Conservation (phyloP, 2,113 vertebrate genomes). For the Phoxinus phoxinus region DNA sequence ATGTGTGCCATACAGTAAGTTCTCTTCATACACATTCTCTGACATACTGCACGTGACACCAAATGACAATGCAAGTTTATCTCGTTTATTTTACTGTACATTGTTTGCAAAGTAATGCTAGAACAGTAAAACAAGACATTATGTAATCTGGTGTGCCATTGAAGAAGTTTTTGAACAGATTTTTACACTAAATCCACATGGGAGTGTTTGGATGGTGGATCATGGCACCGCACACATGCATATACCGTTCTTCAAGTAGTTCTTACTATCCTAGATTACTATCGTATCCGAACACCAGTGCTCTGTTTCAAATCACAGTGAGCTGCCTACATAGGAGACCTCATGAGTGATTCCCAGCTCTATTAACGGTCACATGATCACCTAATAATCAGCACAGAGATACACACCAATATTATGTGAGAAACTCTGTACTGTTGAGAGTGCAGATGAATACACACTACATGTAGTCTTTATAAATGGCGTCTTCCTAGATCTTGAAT, state of each 20-base stretch:
- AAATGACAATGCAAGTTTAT: background rate
- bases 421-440: background rate
- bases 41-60: background rate
- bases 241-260: background rate
- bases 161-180: background rate
- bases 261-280: background rate
- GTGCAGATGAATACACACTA: background rate
- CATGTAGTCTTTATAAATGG: too few species aligned
- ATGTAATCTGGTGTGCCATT: background rate
- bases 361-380: background rate
- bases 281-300: background rate
- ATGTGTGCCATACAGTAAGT: slow-evolving; percentile 99
- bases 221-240: background rate
- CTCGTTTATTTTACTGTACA: background rate
- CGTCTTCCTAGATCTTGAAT: too few species aligned
- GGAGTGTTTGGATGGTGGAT: background rate
- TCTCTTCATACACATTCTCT: slow-evolving; percentile 58
- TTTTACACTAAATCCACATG: too few species aligned
- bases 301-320: background rate
- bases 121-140: background rate
- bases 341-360: background rate
- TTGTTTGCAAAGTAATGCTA: background rate
- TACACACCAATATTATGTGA: background rate
- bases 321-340: background rate
- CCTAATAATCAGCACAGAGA: background rate